These are phyloP conservation scores for Drosophila mojavensis DNA, from an alignment of 1,140 invertebrate genomes.

Conservation along the genomic window DNA sequence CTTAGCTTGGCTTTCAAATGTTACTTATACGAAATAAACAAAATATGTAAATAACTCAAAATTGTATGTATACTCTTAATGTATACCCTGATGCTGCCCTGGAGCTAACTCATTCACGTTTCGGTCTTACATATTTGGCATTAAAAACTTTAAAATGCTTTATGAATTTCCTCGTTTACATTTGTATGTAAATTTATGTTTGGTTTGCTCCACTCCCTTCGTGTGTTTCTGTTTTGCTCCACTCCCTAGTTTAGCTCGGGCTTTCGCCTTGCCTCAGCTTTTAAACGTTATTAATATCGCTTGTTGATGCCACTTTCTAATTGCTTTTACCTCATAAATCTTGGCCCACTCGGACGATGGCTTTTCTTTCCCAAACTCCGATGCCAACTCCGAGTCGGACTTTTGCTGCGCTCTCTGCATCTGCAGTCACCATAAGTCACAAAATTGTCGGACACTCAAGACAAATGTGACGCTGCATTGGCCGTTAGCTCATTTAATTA, in stretches of 20 bases:
- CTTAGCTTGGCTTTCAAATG: constrained; percentile 2
- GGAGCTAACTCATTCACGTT: too few species aligned
- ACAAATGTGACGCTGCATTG: constrained; percentile 73
- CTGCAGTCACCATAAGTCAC: constrained; percentile 78
- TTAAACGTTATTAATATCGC: constrained; percentile 66
- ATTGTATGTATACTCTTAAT: too few species aligned
- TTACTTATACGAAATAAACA: background rate
- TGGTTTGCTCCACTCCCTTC: background rate
- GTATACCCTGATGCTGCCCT: too few species aligned
- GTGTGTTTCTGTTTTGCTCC: background rate
- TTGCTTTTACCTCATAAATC: constrained; percentile 81
- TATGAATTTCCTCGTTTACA: background rate
- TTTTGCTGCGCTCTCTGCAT: constrained; percentile 37
- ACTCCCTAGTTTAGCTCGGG: too few species aligned
- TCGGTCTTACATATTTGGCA: too few species aligned
- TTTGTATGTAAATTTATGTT: background rate
- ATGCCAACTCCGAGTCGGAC: background rate
- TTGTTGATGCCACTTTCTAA: constrained; percentile 79
- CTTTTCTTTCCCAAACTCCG: constrained; percentile 4
- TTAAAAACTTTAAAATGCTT: too few species aligned
- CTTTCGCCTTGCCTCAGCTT: constrained; percentile 11
- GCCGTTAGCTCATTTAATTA: constrained; percentile 73
- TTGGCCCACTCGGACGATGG: constrained; percentile 30
- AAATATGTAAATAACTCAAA: too few species aligned
- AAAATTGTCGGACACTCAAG: constrained; percentile 75